phyloP scores from a whole-genome alignment of 2,113 vertebrate species.

The Elaphurus davidianus region DNA sequence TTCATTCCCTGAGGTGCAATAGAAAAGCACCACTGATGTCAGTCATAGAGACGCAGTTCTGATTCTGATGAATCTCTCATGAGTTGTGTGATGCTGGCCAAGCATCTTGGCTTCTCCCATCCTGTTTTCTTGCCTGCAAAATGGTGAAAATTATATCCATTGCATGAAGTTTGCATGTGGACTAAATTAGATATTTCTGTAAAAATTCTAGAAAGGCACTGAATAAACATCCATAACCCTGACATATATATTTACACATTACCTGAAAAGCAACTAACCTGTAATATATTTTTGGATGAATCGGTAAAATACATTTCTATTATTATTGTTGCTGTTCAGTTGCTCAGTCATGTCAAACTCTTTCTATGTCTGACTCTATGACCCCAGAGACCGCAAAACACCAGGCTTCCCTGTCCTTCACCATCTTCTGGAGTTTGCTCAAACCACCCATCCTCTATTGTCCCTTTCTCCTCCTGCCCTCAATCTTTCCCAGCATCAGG shows the following conservation, averaged over 20 bases:
- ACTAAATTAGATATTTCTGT: not conserved
- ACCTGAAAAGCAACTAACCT: not conserved
- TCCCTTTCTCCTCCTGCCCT: not conserved
- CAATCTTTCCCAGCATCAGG: not conserved
- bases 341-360: not conserved
- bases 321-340: not conserved
- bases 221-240: not conserved
- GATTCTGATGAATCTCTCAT: not conserved
- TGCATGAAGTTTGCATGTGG: not conserved
- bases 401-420: not conserved
- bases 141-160: no score
- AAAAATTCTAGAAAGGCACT: not conserved
- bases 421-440: not conserved
- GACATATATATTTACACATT: not conserved
- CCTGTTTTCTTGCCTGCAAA: not conserved
- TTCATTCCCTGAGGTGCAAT: not conserved
- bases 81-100: accelerated
- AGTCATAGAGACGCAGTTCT: accelerated
- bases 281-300: not conserved
- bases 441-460: not conserved
- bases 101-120: not conserved
- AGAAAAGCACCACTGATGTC: not conserved
- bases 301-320: not conserved
- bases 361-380: not conserved
- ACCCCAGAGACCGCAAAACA: not conserved